Percentiles rank a stretch among this genome's conserved stretches.
phyloP scores from a whole-genome alignment of 2,797 vertebrate genomes.

The Chloroceryle amazona region DNA sequence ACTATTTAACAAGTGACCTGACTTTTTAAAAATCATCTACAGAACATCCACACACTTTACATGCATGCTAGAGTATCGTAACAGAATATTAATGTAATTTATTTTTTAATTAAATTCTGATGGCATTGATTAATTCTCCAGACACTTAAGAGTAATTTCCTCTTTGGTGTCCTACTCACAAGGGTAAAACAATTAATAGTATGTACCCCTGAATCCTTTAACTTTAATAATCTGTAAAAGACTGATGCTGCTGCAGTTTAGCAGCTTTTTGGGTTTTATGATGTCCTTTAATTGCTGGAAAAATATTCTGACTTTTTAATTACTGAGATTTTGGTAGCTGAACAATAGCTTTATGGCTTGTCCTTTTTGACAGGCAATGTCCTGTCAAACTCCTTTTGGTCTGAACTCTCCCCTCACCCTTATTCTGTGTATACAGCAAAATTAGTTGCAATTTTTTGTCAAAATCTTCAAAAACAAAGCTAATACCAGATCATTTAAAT shows the following conservation, averaged over 20 bases:
- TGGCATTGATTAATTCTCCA: not conserved
- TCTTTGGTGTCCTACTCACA: not conserved
- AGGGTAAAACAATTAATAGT: not conserved
- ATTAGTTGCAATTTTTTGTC: not conserved
- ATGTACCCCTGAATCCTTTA: not conserved
- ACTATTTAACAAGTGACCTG: not conserved
- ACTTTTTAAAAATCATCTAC: not conserved
- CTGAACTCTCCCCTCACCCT: not conserved
- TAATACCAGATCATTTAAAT: not conserved
- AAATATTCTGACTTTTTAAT: not conserved
- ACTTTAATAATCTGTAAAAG: not conserved
- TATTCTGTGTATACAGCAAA: not conserved
- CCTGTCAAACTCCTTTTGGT: not conserved
- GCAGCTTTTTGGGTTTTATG: not conserved
- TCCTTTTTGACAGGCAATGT: not conserved
- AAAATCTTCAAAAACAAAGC: not conserved
- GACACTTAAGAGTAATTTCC: not conserved
- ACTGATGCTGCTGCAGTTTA: not conserved
- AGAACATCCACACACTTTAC: not conserved
- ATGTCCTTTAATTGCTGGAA: not conserved
- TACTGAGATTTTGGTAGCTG: not conserved
- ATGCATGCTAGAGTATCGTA: not conserved
- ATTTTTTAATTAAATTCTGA: not conserved
- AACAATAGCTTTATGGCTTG: fast-evolving
- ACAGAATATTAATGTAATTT: not conserved